Evolutionary conservation across 2,797 vertebrate species (phyloP), one percentile per base, ranked within the genome.

Genomic region (Malurus leucopterus): DNA sequence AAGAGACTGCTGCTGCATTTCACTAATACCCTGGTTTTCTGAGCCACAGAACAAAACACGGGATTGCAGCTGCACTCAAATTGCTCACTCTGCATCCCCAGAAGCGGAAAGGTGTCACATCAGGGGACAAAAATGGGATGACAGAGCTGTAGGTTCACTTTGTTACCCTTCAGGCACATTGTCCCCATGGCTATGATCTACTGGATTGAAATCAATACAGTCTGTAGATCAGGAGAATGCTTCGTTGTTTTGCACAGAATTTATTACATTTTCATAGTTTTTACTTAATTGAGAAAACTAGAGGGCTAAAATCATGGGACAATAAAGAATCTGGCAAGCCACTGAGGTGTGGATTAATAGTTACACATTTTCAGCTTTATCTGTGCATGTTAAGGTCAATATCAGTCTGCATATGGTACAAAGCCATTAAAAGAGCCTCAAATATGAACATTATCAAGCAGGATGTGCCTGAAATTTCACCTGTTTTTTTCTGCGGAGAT

Each of bases 261-360:
- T 90, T 86, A 89, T 69, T 85, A 80, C 29, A 89, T 87, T 92
- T 88, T 94, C 81, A 92, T 41, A 82, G 86, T 87, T 62, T 24
- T 82, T 91, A 69, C n/a, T 86, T 93, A 88, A 91, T 86, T 94
- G 51, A 93, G 72, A 88, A 91, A 83, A 88, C 44, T 61, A 73
- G 62, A 32, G 54, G 61, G 64, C 38, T 78, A 91, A 90, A 93
- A 88, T 86, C 68, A 88, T 15, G 30, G 53, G 29, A 38, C 58
- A 91, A 89, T 84, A 86, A 91, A 89, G 74, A 88, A 85, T 55
- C 34, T 89, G 84, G 91, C 79, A 92, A 89, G 68, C 61, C 30
- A 69, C 57, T 71, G 79, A 90, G 82, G 53, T 82, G 54, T 88
- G 84, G 69, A 82, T 87, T 86, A 92, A 67, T 36, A 89, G 86